phyloP scores from a whole-genome alignment of 2,888 invertebrate species.

The Hirtodrosophila histrioides region DNA sequence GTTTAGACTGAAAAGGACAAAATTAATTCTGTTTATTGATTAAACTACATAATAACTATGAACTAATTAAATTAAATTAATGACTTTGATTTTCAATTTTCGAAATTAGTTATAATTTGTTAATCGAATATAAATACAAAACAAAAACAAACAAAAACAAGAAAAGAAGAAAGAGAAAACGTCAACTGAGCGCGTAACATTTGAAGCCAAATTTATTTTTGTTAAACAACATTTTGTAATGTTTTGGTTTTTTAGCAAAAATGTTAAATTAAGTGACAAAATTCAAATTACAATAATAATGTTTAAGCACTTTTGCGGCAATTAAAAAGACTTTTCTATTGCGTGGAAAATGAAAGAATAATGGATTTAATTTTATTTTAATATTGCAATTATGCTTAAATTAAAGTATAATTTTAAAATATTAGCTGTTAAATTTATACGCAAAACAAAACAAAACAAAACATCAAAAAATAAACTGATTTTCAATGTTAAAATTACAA shows the following conservation, averaged over 20 bases:
- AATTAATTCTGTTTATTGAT: constrained; percentile 71
- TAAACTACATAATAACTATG: constrained; percentile 55
- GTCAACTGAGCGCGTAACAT: constrained; percentile 49
- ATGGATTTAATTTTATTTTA: constrained; percentile 63
- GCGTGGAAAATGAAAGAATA: constrained; percentile 54
- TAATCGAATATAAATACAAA: constrained; percentile 21
- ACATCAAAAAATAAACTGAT: constrained; percentile 67
- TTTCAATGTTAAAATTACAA: constrained; percentile 76
- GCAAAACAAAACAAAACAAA: constrained; percentile 57
- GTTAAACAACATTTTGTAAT: constrained; percentile 44
- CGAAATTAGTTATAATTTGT: constrained; percentile 62
- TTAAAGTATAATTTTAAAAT: constrained; percentile 73
- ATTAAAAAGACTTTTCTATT: constrained; percentile 74
- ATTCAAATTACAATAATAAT: constrained; percentile 69
- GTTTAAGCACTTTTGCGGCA: constrained; percentile 79
- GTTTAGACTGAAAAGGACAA: constrained; percentile 77
- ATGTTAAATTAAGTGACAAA: constrained; percentile 55
- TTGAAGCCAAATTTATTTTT: constrained; percentile 60
- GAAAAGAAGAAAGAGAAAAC: too few species aligned
- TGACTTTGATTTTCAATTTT: constrained; percentile 39
- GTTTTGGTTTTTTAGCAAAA: constrained; percentile 52
- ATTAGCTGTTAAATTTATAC: constrained; percentile 79
- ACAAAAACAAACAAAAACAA: constrained; percentile 2
- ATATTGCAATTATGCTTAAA: constrained; percentile 71
- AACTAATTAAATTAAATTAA: constrained; percentile 66